Conservation (phyloP, 2,888 invertebrate genomes). For the Pasiphila rectangulata region DNA sequence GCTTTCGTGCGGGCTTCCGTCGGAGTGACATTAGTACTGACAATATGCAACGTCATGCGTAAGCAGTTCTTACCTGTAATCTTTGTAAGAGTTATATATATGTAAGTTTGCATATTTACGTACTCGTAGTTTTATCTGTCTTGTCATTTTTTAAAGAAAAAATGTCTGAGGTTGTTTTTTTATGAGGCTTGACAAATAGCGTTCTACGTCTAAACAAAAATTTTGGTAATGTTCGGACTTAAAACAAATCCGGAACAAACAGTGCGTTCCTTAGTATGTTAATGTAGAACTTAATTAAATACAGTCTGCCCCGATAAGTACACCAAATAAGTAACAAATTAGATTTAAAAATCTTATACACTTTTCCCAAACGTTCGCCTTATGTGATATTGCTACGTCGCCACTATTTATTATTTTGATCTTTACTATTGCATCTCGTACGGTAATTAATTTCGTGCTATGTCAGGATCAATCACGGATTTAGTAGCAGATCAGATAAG, state of each 20-base stretch:
- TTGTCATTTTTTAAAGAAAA: too few species aligned
- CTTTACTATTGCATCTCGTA: slow-evolving; percentile 33
- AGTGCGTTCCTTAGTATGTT: too few species aligned
- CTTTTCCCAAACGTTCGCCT: too few species aligned
- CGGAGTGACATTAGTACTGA: slow-evolving; percentile 14
- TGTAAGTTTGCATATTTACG: background rate
- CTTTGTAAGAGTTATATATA: background rate
- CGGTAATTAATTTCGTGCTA: slow-evolving; percentile 60
- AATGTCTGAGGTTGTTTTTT: too few species aligned
- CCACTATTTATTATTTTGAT: slow-evolving; percentile 2
- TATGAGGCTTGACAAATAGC: too few species aligned
- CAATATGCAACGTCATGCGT: background rate
- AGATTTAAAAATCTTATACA: too few species aligned
- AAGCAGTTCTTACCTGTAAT: slow-evolving; percentile 3
- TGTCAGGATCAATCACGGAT: slow-evolving; percentile 66
- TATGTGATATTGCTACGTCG: background rate
- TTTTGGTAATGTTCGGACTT: background rate
- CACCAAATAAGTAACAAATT: too few species aligned
- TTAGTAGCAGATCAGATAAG: slow-evolving; percentile 52
- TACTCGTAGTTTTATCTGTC: too few species aligned
- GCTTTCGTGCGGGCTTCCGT: slow-evolving; percentile 26
- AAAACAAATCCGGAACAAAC: too few species aligned
- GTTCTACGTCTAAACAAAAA: too few species aligned
- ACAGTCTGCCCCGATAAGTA: too few species aligned
- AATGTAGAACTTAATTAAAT: too few species aligned